Evolutionary conservation across 2,113 vertebrate species (phyloP).

Genomic region (Reinhardtius hippoglossoides): DNA sequence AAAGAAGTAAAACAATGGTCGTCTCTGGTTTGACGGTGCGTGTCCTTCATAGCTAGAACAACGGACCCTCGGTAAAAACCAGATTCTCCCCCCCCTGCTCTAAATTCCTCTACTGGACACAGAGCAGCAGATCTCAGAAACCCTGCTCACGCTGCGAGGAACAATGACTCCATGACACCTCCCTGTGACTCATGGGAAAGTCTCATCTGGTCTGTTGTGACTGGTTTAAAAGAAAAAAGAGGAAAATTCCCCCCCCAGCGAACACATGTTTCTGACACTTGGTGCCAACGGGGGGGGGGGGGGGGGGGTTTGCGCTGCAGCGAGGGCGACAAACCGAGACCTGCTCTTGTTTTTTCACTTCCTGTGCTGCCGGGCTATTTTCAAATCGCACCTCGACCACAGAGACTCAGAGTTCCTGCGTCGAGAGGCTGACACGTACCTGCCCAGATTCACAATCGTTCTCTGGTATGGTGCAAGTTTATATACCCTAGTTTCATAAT

Average conservation of each 20-base stretch:
- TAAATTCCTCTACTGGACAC: constrained; percentile 3
- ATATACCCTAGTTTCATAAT: background rate
- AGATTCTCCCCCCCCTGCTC: background rate
- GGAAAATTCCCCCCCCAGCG: constrained; percentile 36
- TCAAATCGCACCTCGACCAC: constrained; percentile 32
- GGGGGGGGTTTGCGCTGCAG: background rate
- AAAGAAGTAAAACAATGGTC: constrained; percentile 31
- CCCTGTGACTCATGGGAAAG: constrained; percentile 61
- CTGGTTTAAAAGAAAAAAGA: constrained; percentile 9
- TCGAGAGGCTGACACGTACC: background rate
- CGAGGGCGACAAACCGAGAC: constrained; percentile 26
- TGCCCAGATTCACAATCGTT: background rate
- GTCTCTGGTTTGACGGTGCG: constrained; percentile 5
- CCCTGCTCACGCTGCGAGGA: background rate
- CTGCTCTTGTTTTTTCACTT: constrained; percentile 52
- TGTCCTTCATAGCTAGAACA: background rate
- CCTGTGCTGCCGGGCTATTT: constrained; percentile 41
- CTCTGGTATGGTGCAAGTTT: background rate
- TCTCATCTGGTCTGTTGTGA: constrained; percentile 44
- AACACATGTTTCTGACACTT: constrained; percentile 24
- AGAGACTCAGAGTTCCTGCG: background rate
- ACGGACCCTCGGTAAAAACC: background rate
- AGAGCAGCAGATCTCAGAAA: constrained; percentile 46
- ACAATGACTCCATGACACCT: background rate
- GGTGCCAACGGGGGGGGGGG: constrained; percentile 25